Evolutionary conservation across 2,113 vertebrate species (phyloP), one percentile per base, ranked within the genome.

Genomic region (Stegostoma tigrinum): DNA sequence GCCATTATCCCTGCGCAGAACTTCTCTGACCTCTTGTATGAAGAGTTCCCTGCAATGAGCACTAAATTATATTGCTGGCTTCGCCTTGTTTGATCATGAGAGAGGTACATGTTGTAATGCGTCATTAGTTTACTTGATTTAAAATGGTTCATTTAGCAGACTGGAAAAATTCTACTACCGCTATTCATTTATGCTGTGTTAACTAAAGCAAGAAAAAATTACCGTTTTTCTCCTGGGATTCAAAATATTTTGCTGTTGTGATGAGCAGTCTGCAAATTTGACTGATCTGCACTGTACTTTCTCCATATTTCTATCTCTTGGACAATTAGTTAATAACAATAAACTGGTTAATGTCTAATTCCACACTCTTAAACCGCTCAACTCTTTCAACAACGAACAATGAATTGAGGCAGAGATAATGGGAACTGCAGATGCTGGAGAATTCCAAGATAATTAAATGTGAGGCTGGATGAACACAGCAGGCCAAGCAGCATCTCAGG

Each of bases 111-210:
- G 15, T 30, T 38, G 52, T 66, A 38, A 66, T 61, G 55, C 6
- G 61, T 66, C 30, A 38, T 66, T 55, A 27, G 24, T 89, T 89
- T 55, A 89, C 86, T 55, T 87, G 38, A 27, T 89, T 89, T 89
- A 55, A 89, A 89, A 89, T 89, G 42, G 48, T 89, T 89, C 48
- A 89, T 61, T 89, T 89, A 52, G 38, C 86, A 89, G 61, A 38
- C 66, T 93, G 90, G 42, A 67, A 93, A 93, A 64, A 17, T 93
- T 19, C 61, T 93, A 19, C 24, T n/a, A 6, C 34, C 21, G 48
- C 21, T 55, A 55, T 93, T 93, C 17, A 61, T 93, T 93, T 42
- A 38, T 66, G 27, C 5, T 38, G 5, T 93, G 90, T 61, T 67
- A 64, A 38, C 30, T 2, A 64, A 7, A 87, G 14, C 45, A 52